Percentiles rank a stretch among this genome's conserved stretches.
These are phyloP conservation scores for Chalcis sispes DNA, from an alignment of 2,888 invertebrate genomes.

Conservation along the genomic window DNA sequence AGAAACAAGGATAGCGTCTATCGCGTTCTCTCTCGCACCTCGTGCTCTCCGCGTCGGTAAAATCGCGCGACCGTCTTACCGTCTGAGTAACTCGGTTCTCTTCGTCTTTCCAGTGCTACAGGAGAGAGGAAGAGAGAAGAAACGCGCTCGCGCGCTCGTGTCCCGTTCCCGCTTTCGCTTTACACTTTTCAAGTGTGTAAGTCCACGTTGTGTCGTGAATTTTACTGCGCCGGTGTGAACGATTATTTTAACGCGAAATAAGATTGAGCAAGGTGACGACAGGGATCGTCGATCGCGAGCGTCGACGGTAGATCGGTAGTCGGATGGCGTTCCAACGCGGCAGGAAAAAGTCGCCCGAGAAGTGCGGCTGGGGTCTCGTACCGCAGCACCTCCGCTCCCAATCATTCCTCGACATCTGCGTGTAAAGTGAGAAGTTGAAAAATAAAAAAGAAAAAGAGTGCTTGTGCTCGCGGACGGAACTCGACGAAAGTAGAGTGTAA, in stretches of 20 bases:
- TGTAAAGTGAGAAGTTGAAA: neutral
- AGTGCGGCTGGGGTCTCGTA: conserved; percentile 40
- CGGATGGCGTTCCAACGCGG: conserved; percentile 57
- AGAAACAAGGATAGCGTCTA: conserved; percentile 58
- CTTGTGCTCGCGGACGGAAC: too few relatives aligned
- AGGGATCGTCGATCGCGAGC: neutral
- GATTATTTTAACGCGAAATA: neutral
- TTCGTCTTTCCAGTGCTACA: too few relatives aligned
- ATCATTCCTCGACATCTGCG: neutral
- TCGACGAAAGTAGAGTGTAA: too few relatives aligned
- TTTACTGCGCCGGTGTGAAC: neutral
- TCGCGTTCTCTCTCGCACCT: conserved; percentile 57
- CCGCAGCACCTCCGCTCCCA: conserved; percentile 15
- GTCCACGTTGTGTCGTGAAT: neutral
- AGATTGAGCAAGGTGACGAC: neutral
- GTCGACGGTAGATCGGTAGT: neutral
- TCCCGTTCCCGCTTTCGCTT: neutral
- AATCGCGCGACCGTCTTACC: conserved; percentile 56
- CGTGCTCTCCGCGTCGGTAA: conserved; percentile 54
- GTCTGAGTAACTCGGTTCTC: conserved; percentile 49
- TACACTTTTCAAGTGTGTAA: neutral
- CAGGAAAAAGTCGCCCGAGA: conserved; percentile 54
- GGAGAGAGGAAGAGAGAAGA: too few relatives aligned
- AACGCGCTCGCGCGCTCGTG: neutral
- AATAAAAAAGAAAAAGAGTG: too few relatives aligned